phyloP scores from a whole-genome alignment of 2,113 vertebrate species.

The Sigmodon hispidus region DNA sequence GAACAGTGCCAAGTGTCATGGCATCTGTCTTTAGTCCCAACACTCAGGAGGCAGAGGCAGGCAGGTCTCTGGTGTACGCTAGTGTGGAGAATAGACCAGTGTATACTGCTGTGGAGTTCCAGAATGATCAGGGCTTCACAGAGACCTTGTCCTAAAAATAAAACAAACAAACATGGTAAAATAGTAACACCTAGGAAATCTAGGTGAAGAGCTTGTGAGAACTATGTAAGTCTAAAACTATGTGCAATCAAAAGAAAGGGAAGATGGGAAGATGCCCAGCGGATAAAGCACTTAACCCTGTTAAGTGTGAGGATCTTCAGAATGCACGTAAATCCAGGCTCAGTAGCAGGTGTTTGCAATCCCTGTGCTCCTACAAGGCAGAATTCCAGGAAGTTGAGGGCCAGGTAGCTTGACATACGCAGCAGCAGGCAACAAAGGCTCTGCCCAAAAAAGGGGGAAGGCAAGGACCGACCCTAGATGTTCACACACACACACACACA shows the following conservation, averaged over 20 bases:
- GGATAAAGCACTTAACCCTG: neutral
- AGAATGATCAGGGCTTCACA: too few species aligned
- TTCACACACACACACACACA: neutral
- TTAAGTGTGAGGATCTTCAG: neutral
- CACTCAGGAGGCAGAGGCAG: neutral
- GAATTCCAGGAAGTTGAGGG: neutral
- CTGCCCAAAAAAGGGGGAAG: neutral
- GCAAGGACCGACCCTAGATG: neutral
- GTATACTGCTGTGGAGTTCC: neutral
- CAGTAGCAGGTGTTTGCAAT: neutral
- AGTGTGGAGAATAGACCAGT: neutral
- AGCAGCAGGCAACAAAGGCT: neutral
- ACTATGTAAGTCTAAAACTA: slow-evolving; percentile 22
- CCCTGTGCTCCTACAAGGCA: neutral
- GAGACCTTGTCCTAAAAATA: neutral
- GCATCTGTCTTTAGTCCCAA: neutral
- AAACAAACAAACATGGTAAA: neutral
- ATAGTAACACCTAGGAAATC: slow-evolving; percentile 9
- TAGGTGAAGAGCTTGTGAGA: neutral
- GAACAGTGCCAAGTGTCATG: neutral
- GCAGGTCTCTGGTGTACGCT: neutral
- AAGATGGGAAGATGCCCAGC: too few species aligned
- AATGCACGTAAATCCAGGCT: neutral
- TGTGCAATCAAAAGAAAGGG: neutral
- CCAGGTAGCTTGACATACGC: neutral